Percentiles rank a stretch among this genome's conserved stretches.
These are phyloP conservation scores for Nemapogon koenigi DNA, from an alignment of 2,888 invertebrate species.

Conservation along the genomic window DNA sequence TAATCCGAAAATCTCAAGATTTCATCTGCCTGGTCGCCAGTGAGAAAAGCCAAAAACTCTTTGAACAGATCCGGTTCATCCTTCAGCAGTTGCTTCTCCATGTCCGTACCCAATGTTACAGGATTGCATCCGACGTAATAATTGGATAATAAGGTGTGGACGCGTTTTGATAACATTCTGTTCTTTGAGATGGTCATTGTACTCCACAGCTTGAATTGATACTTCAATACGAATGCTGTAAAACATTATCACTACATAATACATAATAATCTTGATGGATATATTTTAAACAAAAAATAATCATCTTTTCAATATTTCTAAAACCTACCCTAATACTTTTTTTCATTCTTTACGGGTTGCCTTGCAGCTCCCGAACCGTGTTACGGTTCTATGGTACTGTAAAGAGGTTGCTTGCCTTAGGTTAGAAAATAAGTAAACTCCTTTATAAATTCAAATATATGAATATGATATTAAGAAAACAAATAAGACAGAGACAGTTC, in stretches of 20 bases:
- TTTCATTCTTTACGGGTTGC: too few species aligned
- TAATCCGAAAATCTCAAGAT: constrained; percentile 35
- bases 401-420: too few species aligned
- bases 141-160: constrained; percentile 22
- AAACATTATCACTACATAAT: constrained; percentile 4
- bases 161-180: constrained; percentile 21
- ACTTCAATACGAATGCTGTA: constrained; percentile 33
- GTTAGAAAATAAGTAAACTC: too few species aligned
- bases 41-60: constrained; percentile 43
- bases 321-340: too few species aligned
- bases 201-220: constrained; percentile 30
- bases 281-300: too few species aligned
- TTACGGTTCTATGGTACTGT: too few species aligned
- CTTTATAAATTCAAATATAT: too few species aligned
- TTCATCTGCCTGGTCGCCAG: constrained; percentile 38
- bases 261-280: too few species aligned
- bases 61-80: constrained; percentile 34
- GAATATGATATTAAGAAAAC: too few species aligned
- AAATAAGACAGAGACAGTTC: too few species aligned
- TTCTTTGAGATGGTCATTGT: constrained; percentile 20
- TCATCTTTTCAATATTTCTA: too few species aligned
- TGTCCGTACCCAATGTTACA: constrained; percentile 20
- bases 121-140: constrained; percentile 27
- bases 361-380: too few species aligned
- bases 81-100: constrained; percentile 23